phyloP scores from a whole-genome alignment of 2,888 invertebrate species.

The Drosophila bunnanda region DNA sequence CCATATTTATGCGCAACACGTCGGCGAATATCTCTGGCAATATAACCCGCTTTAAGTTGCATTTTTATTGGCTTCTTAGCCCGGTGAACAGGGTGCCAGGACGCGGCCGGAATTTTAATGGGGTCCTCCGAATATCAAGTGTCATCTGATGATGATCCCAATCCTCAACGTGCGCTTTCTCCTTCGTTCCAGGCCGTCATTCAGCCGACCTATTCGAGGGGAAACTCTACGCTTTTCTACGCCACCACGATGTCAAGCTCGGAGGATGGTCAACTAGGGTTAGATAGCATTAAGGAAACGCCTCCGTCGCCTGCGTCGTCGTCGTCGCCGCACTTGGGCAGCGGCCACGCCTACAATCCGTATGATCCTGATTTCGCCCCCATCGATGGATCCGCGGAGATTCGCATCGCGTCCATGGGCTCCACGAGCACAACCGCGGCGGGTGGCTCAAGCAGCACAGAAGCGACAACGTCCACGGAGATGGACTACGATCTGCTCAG shows the following conservation, averaged over 20 bases:
- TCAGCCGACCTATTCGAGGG: slow-evolving; percentile 82
- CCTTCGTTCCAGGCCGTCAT: slow-evolving; percentile 72
- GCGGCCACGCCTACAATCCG: slow-evolving; percentile 76
- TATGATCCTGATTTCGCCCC: slow-evolving; percentile 77
- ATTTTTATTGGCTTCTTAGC: slow-evolving; percentile 73
- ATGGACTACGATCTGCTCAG: slow-evolving; percentile 51
- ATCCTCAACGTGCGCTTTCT: neutral
- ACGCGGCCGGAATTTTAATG: slow-evolving; percentile 65
- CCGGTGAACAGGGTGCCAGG: slow-evolving; percentile 46
- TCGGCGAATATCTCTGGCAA: slow-evolving; percentile 63
- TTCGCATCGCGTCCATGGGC: slow-evolving; percentile 55
- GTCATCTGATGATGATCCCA: slow-evolving; percentile 32
- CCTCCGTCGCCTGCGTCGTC: slow-evolving; percentile 5
- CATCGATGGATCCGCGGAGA: slow-evolving; percentile 65
- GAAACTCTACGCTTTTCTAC: slow-evolving; percentile 84
- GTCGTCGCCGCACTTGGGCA: slow-evolving; percentile 21
- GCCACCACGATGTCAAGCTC: slow-evolving; percentile 80
- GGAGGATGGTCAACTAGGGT: slow-evolving; percentile 84
- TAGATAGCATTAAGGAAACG: slow-evolving; percentile 66
- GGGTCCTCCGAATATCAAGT: slow-evolving; percentile 37
- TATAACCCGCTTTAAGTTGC: slow-evolving; percentile 75
- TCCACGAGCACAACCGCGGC: slow-evolving; percentile 26
- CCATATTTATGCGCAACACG: slow-evolving; percentile 73
- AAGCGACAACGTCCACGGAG: slow-evolving; percentile 50
- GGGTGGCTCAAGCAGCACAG: slow-evolving; percentile 15